phyloP scores from a whole-genome alignment of 2,888 invertebrate genomes.

The Ceratothoa steindachneri region DNA sequence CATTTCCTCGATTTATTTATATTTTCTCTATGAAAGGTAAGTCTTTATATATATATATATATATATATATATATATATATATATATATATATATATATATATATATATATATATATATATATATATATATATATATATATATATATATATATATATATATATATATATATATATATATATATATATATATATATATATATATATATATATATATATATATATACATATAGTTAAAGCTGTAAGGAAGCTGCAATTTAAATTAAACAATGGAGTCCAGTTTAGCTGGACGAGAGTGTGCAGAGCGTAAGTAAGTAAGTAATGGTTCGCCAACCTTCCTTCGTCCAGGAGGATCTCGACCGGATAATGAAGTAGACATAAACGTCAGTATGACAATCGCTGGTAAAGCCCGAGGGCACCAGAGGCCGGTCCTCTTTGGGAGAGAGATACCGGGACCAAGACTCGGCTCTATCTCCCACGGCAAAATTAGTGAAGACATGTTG shows the following conservation, averaged over 20 bases:
- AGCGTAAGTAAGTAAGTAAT: neutral
- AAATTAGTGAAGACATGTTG: no score
- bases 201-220: neutral
- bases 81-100: neutral
- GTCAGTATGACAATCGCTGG: no score
- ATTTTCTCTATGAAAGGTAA: neutral
- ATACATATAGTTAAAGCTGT: neutral
- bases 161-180: neutral
- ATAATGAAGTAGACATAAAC: no score
- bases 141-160: neutral
- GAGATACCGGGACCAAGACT: no score
- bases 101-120: neutral
- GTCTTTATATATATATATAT: neutral
- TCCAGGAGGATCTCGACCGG: no score
- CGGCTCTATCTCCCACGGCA: no score
- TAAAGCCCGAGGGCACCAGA: no score
- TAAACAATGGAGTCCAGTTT: no score
- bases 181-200: neutral
- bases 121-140: neutral
- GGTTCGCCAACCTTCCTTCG: no score
- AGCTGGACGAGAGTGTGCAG: no score
- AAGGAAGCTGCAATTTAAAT: no score
- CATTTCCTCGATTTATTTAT: neutral
- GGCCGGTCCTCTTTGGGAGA: no score
- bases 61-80: neutral